Evolutionary conservation across 1,140 invertebrate species (phyloP).

Genomic region (Calliphora vicina): DNA sequence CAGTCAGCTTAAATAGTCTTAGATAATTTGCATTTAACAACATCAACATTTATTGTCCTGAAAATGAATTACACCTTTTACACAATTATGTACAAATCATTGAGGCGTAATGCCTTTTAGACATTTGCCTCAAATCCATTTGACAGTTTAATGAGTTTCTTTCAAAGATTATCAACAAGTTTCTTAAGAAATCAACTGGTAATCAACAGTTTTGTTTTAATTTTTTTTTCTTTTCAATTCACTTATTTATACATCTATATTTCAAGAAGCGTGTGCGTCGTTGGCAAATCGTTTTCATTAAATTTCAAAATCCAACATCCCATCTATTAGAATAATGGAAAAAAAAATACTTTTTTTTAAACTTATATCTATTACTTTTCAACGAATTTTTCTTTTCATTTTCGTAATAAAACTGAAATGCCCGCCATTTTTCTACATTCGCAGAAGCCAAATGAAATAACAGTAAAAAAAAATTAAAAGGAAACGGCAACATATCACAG

Average conservation of each 20-base stretch:
- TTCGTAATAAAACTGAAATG: neutral
- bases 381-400: neutral
- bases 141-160: conserved; percentile 1
- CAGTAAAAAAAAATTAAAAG: neutral
- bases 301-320: neutral
- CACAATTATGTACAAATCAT: no score
- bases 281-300: neutral
- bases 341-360: neutral
- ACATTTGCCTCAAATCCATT: neutral
- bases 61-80: no score
- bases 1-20: no score
- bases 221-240: neutral
- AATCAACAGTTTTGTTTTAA: neutral
- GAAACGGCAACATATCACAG: no score
- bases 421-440: conserved; percentile 19
- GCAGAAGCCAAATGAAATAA: neutral
- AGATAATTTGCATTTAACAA: no score
- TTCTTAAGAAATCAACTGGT: neutral
- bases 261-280: neutral
- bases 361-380: neutral
- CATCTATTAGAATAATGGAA: neutral
- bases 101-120: neutral
- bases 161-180: neutral
- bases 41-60: no score
- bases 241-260: neutral